Conservation (phyloP, 2,888 invertebrate genomes). For the Merodon equestris region DNA sequence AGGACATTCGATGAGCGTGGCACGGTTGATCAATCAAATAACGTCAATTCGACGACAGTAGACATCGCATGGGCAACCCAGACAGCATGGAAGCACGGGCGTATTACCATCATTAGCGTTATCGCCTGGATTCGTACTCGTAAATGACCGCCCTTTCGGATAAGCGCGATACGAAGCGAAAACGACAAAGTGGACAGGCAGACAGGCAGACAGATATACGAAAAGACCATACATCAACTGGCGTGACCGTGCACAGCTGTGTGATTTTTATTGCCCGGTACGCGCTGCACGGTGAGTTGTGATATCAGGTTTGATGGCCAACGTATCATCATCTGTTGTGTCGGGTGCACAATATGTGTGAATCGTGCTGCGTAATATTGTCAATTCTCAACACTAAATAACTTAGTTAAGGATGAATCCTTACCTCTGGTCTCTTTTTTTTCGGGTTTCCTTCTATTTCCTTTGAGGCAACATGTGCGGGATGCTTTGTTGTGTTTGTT, state of each 20-base stretch:
- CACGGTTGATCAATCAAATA: constrained; percentile 61
- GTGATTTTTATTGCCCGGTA: constrained; percentile 57
- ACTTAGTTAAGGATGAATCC: constrained; percentile 31
- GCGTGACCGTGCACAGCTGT: constrained; percentile 70
- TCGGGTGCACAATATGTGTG: constrained; percentile 63
- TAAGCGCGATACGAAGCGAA: constrained; percentile 17
- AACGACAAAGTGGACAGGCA: constrained; percentile 44
- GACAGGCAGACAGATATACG: no score
- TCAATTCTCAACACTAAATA: constrained; percentile 60
- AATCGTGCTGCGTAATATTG: constrained; percentile 64
- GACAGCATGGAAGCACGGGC: constrained; percentile 20
- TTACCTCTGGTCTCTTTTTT: neutral
- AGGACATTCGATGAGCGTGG: constrained; percentile 41
- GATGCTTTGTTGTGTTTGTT: neutral
- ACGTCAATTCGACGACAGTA: constrained; percentile 38
- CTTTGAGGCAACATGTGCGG: constrained; percentile 37
- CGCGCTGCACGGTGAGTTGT: constrained; percentile 40
- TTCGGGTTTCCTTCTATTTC: neutral
- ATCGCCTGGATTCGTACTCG: constrained; percentile 38
- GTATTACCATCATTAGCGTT: constrained; percentile 63
- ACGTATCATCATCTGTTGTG: constrained; percentile 9
- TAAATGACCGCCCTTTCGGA: constrained; percentile 64
- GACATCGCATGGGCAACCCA: constrained; percentile 42
- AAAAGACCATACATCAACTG: constrained; percentile 69
- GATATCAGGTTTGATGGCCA: constrained; percentile 30